Conservation (phyloP, 2,113 vertebrate species). For the Lontra canadensis region DNA sequence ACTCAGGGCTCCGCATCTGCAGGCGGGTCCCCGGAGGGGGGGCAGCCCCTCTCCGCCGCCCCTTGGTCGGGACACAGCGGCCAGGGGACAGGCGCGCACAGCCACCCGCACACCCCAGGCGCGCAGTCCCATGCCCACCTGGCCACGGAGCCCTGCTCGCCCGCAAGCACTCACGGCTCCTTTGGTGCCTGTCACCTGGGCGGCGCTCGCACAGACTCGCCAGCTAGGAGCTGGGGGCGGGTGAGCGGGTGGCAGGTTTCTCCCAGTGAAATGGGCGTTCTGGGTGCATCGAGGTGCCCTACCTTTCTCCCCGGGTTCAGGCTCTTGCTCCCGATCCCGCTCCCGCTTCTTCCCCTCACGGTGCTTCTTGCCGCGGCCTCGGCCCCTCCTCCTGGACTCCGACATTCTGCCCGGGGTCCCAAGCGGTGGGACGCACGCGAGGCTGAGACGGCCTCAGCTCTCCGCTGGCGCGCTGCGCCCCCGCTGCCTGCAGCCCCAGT, state of each 20-base stretch:
- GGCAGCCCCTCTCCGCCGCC: neutral
- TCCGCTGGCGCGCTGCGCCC: conserved; percentile 69
- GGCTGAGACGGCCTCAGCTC: conserved; percentile 31
- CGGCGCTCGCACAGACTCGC: neutral
- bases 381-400: conserved; percentile 85
- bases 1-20: neutral
- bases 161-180: neutral
- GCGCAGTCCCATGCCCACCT: neutral
- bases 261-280: conserved; percentile 41
- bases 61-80: neutral
- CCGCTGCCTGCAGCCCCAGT: conserved; percentile 74
- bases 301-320: conserved; percentile 82
- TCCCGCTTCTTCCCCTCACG: conserved; percentile 86
- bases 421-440: conserved; percentile 14
- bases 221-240: neutral
- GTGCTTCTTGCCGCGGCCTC: conserved; percentile 86
- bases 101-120: neutral
- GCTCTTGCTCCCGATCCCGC: neutral
- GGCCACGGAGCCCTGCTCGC: neutral
- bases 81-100: neutral
- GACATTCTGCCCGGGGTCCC: conserved; percentile 82
- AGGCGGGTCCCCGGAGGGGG: neutral
- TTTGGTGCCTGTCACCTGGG: conserved; percentile 29
- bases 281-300: conserved; percentile 63
- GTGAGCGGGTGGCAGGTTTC: conserved; percentile 64